Conservation (phyloP, 2,113 vertebrate genomes). For the Syngnathoides biaculeatus region DNA sequence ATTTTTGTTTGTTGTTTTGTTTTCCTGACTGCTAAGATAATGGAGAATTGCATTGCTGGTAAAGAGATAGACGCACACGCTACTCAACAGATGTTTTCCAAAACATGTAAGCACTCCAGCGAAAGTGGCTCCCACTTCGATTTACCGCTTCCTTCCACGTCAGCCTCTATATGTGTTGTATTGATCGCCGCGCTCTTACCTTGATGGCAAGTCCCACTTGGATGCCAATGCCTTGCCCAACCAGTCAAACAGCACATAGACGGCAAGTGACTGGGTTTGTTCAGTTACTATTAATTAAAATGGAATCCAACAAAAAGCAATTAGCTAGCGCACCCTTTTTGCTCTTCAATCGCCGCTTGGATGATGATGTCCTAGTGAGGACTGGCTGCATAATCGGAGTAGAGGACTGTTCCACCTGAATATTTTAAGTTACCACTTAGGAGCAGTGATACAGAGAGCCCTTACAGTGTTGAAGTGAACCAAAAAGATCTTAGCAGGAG, state of each 20-base stretch:
- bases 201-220: slow-evolving; percentile 36
- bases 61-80: neutral
- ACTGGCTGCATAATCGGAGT: neutral
- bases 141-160: slow-evolving; percentile 11
- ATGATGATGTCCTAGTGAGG: neutral
- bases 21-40: neutral
- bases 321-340: neutral
- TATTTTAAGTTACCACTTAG: slow-evolving; percentile 26
- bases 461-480: slow-evolving; percentile 33
- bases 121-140: slow-evolving; percentile 7
- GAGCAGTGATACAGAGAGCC: slow-evolving; percentile 23
- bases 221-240: slow-evolving; percentile 32
- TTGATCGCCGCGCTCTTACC: slow-evolving; percentile 45
- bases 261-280: neutral
- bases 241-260: slow-evolving; percentile 12
- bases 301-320: neutral
- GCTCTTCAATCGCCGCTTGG: neutral
- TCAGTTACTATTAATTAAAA: neutral
- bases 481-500: slow-evolving; percentile 30
- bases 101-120: slow-evolving; percentile 25
- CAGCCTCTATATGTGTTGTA: slow-evolving; percentile 46
- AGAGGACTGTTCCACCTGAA: slow-evolving; percentile 8
- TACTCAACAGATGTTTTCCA: slow-evolving; percentile 17
- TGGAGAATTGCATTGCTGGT: neutral
- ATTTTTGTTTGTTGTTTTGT: neutral